Evolutionary conservation across 1,140 invertebrate genomes (phyloP), one percentile per base, ranked within the genome.

Genomic region (Sitophilus oryzae): DNA sequence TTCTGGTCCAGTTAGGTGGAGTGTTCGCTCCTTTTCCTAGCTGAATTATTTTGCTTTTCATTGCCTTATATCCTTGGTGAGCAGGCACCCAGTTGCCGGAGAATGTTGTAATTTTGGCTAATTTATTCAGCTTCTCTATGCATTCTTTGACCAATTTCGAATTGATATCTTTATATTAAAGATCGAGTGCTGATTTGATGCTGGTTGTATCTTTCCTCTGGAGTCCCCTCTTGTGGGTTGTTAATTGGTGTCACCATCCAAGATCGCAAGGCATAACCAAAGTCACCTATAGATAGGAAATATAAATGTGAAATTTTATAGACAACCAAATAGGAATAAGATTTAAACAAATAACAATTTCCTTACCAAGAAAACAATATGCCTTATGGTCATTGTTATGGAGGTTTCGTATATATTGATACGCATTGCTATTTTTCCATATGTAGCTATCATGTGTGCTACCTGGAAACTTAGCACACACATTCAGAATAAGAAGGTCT

Each of bases 221-320:
- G 56, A 9, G 65, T 49, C 35, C 57, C 49, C 4, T 25, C 38
- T 22, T 18, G 20, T 15, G 59, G 56, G 49, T 71, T 35, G 30
- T 23, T 35, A 38, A 65, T 41, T 15, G 68, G 67, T 16, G 70
- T 73, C 59, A 74, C 62, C 2, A 72, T 45, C 71, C 70, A 73
- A 19, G 70, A 63, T 8, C 65, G 46, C 41, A 70, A 56, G 25
- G 66, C 61, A 61, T 73, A 73, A n/a, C 66, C 67, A n/a, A n/a
- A n/a, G n/a, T n/a, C n/a, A n/a, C n/a, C n/a, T n/a, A n/a, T n/a
- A n/a, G n/a, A n/a, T n/a, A n/a, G n/a, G n/a, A n/a, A n/a, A n/a
- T n/a, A n/a, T n/a, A n/a, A n/a, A n/a, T n/a, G n/a, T 10, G 65
- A 69, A 40, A 40, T 11, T 5, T 11, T 11, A 40, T 34, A 34